Conservation (phyloP, 2,888 invertebrate species). For the Dryocosmus kuriphilus region DNA sequence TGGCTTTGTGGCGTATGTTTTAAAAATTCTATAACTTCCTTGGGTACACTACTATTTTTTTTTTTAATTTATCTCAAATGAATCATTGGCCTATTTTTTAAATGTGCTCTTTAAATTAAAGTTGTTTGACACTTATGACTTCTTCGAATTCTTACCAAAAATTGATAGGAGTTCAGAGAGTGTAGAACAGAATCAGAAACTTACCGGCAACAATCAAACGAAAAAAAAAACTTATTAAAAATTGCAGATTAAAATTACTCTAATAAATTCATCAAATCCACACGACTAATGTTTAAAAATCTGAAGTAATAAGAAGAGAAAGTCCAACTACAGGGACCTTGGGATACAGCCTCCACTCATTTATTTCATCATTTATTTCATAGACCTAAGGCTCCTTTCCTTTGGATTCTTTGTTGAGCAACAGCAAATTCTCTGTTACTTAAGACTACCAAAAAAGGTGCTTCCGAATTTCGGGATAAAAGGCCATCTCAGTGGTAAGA, state of each 20-base stretch:
- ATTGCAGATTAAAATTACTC: background rate
- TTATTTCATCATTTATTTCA: slow-evolving; percentile 15
- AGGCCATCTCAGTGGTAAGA: background rate
- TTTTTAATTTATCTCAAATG: no score
- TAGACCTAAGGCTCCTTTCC: slow-evolving; percentile 1
- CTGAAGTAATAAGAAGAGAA: background rate
- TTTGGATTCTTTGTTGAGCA: slow-evolving; percentile 25
- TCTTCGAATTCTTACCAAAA: background rate
- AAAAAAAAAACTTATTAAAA: background rate
- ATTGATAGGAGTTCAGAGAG: background rate
- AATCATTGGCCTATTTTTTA: no score
- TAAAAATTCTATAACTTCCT: no score
- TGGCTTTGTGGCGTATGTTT: no score
- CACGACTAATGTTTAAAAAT: background rate
- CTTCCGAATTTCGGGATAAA: slow-evolving; percentile 10
- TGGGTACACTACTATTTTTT: no score
- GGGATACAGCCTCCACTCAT: background rate
- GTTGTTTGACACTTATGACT: no score
- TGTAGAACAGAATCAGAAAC: background rate
- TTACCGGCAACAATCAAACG: slow-evolving; percentile 12
- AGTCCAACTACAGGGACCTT: slow-evolving; percentile 20
- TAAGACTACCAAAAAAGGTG: slow-evolving; percentile 33
- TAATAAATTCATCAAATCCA: background rate
- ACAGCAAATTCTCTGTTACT: slow-evolving; percentile 27
- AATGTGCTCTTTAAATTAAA: no score